Evolutionary conservation across 1,140 invertebrate genomes (phyloP), one percentile per base, ranked within the genome.

Genomic region (Panagrolaimus sp.): DNA sequence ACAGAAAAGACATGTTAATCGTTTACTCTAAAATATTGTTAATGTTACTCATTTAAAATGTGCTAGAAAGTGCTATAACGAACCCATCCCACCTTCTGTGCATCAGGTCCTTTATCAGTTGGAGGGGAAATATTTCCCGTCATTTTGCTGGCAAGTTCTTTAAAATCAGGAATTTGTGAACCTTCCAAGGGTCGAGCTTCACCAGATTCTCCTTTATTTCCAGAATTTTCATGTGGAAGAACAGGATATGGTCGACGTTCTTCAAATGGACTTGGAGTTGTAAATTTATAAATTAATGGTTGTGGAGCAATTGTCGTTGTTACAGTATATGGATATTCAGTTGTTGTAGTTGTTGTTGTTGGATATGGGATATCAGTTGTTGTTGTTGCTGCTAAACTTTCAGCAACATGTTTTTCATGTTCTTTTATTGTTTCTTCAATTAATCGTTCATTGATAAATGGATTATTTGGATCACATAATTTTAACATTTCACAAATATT

Each of bases 1-100:
- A 46, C 74, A 75, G 51, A 75, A 75, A n/a, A 67, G 61, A 66
- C 74, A 75, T 9, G 72, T 74, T 43, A 75, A 45, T 53, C 73
- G 71, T 46, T 74, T 70, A 20, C 69, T 67, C 65, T 66, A 23
- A 66, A 67, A 31, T 57, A 27, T n/a, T n/a, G n/a, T n/a, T n/a
- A 57, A 57, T 20, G 9, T 25, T 57, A 27, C 20, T 20, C 27
- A 8, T n/a, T 51, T 57, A n/a, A n/a, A n/a, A n/a, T n/a, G n/a
- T n/a, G n/a, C n/a, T n/a, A n/a, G n/a, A n/a, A n/a, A n/a, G n/a
- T n/a, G 7, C 2, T 38, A 4, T 38, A 38, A 38, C 31, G 31
- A 38, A 38, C 31, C 31, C 31, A 38, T 38, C 31, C 31, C 31
- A 38, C 2, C 31, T 38, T 38, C 31, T 38, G 31, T 38, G 31